These are phyloP conservation scores for Eutolmus rufibarbis DNA, from an alignment of 2,888 invertebrate genomes.

Conservation along the genomic window DNA sequence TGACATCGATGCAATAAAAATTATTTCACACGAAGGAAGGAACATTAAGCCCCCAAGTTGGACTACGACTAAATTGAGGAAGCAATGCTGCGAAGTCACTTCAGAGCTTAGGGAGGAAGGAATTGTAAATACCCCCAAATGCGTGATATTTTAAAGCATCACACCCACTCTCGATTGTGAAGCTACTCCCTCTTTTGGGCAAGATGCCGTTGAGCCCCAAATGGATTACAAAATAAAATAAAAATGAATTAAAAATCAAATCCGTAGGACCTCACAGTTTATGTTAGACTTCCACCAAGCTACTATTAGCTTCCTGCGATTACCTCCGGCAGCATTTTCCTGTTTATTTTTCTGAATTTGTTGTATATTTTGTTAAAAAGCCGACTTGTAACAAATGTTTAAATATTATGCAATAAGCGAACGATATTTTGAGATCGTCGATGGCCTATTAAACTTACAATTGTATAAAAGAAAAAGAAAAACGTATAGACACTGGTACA, in stretches of 20 bases:
- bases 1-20: conserved; percentile 62
- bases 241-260: not conserved
- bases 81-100: not conserved
- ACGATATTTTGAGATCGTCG: conserved; percentile 19
- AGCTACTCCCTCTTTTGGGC: not conserved
- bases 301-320: not conserved
- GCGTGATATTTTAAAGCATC: conserved; percentile 21
- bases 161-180: conserved; percentile 1
- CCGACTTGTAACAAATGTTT: conserved; percentile 1
- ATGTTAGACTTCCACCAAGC: not conserved
- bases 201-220: not conserved
- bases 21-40: conserved; percentile 49
- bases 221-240: not conserved
- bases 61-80: not conserved
- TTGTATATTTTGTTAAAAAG: conserved; percentile 24
- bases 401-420: not conserved
- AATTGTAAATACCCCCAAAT: not conserved
- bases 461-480: not conserved
- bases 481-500: not conserved
- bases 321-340: not conserved
- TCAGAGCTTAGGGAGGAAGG: not conserved
- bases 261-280: not conserved
- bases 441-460: conserved; percentile 48
- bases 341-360: not conserved
- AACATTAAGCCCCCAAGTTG: not conserved